phyloP scores from a whole-genome alignment of 2,888 invertebrate genomes.

The Thera britannica region DNA sequence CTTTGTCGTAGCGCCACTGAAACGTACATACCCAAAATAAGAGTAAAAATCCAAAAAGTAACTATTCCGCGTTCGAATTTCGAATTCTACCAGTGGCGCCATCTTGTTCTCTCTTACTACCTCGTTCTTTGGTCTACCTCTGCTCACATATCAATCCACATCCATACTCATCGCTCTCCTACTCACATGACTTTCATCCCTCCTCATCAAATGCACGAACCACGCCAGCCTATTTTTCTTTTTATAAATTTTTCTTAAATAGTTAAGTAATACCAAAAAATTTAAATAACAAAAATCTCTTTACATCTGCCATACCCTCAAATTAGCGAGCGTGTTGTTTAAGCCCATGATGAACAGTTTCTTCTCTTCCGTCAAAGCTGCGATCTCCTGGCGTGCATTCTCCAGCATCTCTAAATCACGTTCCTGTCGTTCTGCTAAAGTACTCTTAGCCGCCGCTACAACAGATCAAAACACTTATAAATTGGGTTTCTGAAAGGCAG shows the following conservation, averaged over 20 bases:
- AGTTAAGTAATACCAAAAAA: no score
- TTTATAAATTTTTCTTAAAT: no score
- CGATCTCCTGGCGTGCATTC: constrained; percentile 84
- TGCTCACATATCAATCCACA: no score
- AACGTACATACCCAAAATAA: background rate
- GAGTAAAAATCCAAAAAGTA: no score
- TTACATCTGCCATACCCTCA: constrained; percentile 62
- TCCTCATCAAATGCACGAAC: no score
- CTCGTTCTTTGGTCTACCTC: no score
- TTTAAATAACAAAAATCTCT: background rate
- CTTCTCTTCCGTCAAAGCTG: constrained; percentile 85
- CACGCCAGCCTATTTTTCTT: no score
- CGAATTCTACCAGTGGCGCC: no score
- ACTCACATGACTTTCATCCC: no score
- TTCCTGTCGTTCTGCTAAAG: constrained; percentile 83
- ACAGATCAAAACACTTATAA: background rate
- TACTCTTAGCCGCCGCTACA: constrained; percentile 82
- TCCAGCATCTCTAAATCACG: constrained; percentile 84
- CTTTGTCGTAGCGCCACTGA: constrained; percentile 85
- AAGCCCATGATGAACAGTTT: constrained; percentile 86
- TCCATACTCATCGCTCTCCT: no score
- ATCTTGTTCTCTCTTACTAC: no score
- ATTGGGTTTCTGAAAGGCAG: background rate
- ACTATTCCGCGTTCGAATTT: no score
- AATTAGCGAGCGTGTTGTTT: constrained; percentile 85